Conservation (phyloP, 2,797 vertebrate genomes). For the Sibirionetta formosa region DNA sequence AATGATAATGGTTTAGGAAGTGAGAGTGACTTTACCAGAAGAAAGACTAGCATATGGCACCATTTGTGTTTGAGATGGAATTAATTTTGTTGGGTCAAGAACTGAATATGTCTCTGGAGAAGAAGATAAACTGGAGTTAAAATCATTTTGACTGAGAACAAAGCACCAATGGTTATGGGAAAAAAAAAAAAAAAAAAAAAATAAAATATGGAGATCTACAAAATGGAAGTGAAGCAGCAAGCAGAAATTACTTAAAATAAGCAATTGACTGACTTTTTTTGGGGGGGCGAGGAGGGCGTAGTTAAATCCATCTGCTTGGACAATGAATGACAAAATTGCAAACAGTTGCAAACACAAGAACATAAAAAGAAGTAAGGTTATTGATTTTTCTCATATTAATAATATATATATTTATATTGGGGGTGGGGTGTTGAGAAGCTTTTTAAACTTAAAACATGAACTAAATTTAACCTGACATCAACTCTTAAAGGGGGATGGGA, state of each 20-base stretch:
- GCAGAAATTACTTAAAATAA: background rate
- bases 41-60: background rate
- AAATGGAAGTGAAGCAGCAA: background rate
- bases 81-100: background rate
- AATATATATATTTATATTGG: background rate
- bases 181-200: background rate
- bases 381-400: background rate
- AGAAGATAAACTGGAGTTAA: background rate
- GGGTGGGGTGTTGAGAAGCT: background rate
- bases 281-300: accelerated
- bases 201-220: background rate
- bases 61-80: background rate
- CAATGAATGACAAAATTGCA: background rate
- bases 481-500: background rate
- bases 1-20: background rate
- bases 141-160: background rate
- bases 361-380: accelerated
- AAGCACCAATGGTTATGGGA: background rate
- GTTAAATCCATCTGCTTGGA: background rate
- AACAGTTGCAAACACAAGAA: background rate
- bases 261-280: background rate
- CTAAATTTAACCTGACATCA: background rate
- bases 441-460: background rate
- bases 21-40: background rate
- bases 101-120: background rate